Evolutionary conservation across 2,113 vertebrate genomes (phyloP), one percentile per base, ranked within the genome.

Genomic region (Aldabrachelys gigantea): DNA sequence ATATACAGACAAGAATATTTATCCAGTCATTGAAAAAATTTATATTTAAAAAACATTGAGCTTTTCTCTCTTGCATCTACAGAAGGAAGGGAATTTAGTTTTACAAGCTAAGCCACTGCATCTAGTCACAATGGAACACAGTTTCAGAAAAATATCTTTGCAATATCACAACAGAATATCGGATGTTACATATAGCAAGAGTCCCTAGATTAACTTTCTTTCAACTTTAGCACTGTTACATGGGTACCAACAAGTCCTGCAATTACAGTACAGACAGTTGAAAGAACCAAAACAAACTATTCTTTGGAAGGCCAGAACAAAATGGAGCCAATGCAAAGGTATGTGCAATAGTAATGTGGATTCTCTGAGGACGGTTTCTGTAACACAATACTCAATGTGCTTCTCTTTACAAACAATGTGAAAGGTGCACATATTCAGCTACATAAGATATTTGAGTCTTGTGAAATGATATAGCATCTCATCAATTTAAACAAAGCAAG

Each of bases 301-400:
- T 17, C 53, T 50, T 10, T 5, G 53, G 9, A 75, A 84, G 50
- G 12, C 75, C 21, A 82, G 10, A 87, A n/a, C 21, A 4, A 1
- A 31, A n/a, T n/a, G 4, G 29, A n/a, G 62, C 50, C 31, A 94
- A 84, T 84, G 91, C 25, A 52, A 44, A 80, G 29, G 24, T 65
- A 16, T 11, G 29, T 14, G 4, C 49, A 78, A 57, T 1, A 81
- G 57, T 25, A 62, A 53, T 14, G 8, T 0, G 5, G 52, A 49
- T 5, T 8, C 53, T 62, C 6, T 27, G 41, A 19, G 0, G 1
- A n/a, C 29, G 31, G 3, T 4, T 35, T n/a, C 13, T 0, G 59
- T 31, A 93, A 83, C 41, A 24, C 53, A 65, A 0, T 49, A 16
- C 19, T 87, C 53, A 62, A 16, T 35, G 59, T 31, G 59, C 57